Base-by-base conservation (phyloP, 2,888 invertebrate genomes). In the Mesorhabditis sp. region DNA sequence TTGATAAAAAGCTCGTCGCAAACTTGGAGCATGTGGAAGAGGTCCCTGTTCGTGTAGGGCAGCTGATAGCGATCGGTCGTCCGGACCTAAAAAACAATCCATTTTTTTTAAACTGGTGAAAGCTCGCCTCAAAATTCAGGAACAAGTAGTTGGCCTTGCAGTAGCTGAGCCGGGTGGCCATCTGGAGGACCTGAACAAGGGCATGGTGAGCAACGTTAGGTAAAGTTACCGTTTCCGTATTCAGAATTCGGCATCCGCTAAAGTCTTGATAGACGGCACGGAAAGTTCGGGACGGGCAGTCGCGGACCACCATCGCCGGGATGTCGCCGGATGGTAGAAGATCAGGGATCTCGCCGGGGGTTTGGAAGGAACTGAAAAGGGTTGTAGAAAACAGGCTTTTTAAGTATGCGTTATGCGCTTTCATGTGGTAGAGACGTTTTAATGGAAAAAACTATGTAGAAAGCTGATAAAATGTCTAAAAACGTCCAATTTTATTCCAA, bases 261-360 rank as follows among this genome's bases (percentile, higher is more conserved):
- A 89, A 76, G 89, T 90, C 90, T 73, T 90, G 85, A 62, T 90
- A 85, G 66, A 90, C 88, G 4, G 89, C 90, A 73, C 90, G 86
- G 73, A 82, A 79, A 13, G 80, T 69, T 41, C 90, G 86, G 68
- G 88, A 87, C 3, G 90, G 90, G 78, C 88, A 88, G 79, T 90
- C 90, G 74, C 89, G 66, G 41, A 76, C 72, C 3, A 74, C 75
- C 44, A 76, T 67, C 42, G 74, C 75, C 10, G 65, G 66, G 43
- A 78, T 74, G 10, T 73, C 70, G 65, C 76, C 76, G 62, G 74
- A 75, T 41, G 43, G 7, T 6, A 7, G 63, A 28, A 28, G 6
- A 28, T 28, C 63, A 10, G 63, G 63, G 13, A 62, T 7, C 41
- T 62, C 63, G 6, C 7, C 15, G 13, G 58, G 7, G 10, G 58